Conservation (phyloP, 2,888 invertebrate genomes). For the Gandaritis pyraliata region DNA sequence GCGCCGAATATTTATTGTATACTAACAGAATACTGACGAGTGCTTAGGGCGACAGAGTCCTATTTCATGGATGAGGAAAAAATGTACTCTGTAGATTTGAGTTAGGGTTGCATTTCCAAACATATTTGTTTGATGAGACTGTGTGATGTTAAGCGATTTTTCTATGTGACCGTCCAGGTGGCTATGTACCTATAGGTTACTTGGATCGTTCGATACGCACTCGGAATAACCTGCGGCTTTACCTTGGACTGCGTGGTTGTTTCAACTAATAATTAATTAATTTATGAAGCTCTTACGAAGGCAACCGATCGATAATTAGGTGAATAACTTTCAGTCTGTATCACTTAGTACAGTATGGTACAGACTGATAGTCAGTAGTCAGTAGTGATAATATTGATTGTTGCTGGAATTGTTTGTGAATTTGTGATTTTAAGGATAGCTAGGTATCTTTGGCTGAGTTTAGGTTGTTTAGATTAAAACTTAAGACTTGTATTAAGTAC, state of each 20-base stretch:
- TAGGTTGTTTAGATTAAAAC: too few species aligned
- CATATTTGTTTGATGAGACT: constrained; percentile 47
- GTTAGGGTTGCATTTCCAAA: constrained; percentile 60
- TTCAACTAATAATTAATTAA: constrained; percentile 68
- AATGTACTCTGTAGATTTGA: constrained; percentile 53
- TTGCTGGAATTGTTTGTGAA: too few species aligned
- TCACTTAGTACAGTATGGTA: too few species aligned
- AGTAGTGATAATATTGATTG: too few species aligned
- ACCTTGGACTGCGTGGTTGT: constrained; percentile 62
- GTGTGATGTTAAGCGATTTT: constrained; percentile 63
- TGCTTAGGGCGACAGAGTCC: constrained; percentile 76
- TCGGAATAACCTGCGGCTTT: constrained; percentile 67
- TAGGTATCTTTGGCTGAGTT: too few species aligned
- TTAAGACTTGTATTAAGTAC: too few species aligned
- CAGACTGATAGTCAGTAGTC: too few species aligned
- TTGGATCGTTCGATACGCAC: constrained; percentile 67
- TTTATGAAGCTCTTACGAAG: constrained; percentile 65
- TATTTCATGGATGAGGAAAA: constrained; percentile 51
- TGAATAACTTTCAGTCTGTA: constrained; percentile 30
- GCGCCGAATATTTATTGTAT: constrained; percentile 85
- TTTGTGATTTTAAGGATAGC: too few species aligned
- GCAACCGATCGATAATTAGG: constrained; percentile 36
- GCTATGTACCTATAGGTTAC: constrained; percentile 78
- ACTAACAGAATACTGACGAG: constrained; percentile 81
- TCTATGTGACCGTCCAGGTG: constrained; percentile 84